These are phyloP conservation scores for Hemibagrus wyckioides DNA, from an alignment of 2,113 vertebrate genomes.

Conservation along the genomic window DNA sequence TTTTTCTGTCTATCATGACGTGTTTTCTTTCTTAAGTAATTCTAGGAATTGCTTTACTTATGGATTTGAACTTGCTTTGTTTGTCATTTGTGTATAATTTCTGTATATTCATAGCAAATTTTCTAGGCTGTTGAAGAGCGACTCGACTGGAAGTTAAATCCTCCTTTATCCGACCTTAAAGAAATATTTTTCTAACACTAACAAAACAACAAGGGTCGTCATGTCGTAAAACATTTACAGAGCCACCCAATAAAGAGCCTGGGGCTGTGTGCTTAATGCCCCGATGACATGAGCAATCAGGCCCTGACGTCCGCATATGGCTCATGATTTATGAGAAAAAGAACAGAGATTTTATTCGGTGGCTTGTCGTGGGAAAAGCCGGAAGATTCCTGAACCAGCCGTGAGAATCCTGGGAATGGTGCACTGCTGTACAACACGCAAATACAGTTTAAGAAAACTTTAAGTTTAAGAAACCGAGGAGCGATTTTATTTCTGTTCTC, in stretches of 20 bases:
- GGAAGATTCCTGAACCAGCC: too few relatives aligned
- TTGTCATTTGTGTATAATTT: not conserved
- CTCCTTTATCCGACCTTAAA: not conserved
- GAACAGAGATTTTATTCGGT: not conserved
- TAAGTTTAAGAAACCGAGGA: not conserved
- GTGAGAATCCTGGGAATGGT: not conserved
- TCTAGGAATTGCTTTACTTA: not conserved
- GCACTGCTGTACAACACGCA: not conserved
- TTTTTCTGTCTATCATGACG: not conserved
- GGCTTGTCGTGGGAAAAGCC: not conserved
- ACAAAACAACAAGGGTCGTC: not conserved
- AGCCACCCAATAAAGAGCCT: not conserved
- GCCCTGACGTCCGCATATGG: not conserved
- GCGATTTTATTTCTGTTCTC: not conserved
- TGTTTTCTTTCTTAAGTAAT: not conserved
- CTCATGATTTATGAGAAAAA: not conserved
- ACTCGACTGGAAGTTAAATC: not conserved
- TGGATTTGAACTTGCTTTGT: not conserved
- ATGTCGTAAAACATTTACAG: not conserved
- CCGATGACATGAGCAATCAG: not conserved
- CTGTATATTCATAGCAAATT: not conserved
- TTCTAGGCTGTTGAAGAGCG: not conserved
- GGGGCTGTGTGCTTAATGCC: not conserved
- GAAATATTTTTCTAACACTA: not conserved
- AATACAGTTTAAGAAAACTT: too few relatives aligned